phyloP scores from a whole-genome alignment of 37 sponge, comb jelly and placozoan genomes.

The Bolinopsis microptera region DNA sequence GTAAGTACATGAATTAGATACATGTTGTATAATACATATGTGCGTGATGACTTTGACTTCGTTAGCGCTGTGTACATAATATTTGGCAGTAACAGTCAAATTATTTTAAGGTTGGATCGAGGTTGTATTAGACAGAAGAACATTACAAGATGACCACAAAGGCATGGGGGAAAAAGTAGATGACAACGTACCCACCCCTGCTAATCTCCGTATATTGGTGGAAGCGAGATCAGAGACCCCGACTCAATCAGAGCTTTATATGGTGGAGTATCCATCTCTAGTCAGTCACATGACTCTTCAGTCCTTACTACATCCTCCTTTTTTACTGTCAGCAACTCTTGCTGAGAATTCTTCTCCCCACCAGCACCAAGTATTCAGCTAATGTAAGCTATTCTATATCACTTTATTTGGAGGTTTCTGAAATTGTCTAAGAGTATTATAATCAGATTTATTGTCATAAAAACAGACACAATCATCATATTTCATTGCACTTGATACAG shows the following conservation, averaged over 20 bases:
- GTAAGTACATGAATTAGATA: too few species aligned
- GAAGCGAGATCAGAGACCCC: background rate
- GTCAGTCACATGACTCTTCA: background rate
- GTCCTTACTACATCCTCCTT: background rate
- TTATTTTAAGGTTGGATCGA: background rate
- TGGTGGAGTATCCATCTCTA: background rate
- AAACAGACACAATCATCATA: too few species aligned
- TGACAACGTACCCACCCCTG: background rate
- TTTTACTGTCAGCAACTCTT: background rate
- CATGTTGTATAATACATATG: too few species aligned
- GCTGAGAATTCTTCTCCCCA: background rate
- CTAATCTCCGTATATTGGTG: background rate
- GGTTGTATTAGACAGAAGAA: background rate
- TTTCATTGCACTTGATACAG: too few species aligned
- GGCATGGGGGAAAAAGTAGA: background rate
- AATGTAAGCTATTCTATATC: too few species aligned
- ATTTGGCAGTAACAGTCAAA: too few species aligned
- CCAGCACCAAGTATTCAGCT: background rate
- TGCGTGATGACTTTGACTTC: too few species aligned
- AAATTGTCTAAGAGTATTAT: too few species aligned
- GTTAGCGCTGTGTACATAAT: too few species aligned
- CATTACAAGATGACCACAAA: background rate
- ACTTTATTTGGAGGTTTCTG: too few species aligned
- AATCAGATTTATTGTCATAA: too few species aligned
- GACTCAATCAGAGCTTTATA: background rate